A percentile compares a stretch with the other conserved stretches of the same genome.
These are phyloP conservation scores for Bovichtus variegatus DNA, from an alignment of 2,797 vertebrate species.

Conservation along the genomic window DNA sequence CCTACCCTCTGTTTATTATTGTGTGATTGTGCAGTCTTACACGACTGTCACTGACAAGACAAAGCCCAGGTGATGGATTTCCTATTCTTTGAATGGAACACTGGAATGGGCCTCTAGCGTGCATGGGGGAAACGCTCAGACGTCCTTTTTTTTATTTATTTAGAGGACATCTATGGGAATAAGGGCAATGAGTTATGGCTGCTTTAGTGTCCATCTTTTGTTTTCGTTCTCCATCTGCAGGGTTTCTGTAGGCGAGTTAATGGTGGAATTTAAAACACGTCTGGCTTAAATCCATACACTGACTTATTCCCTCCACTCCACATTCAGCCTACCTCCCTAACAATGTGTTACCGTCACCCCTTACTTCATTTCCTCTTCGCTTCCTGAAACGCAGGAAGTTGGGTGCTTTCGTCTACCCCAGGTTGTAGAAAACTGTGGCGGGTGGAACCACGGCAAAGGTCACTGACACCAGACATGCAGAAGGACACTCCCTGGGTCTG, in stretches of 20 bases:
- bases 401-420: slow-evolving; percentile 43
- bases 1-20: background rate
- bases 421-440: slow-evolving; percentile 41
- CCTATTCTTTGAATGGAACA: background rate
- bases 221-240: background rate
- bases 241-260: background rate
- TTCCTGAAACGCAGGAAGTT: slow-evolving; percentile 77
- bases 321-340: slow-evolving; percentile 54
- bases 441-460: slow-evolving; percentile 43
- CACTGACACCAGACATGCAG: slow-evolving; percentile 14
- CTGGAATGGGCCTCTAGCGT: background rate
- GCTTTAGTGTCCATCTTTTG: background rate
- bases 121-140: background rate
- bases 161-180: background rate
- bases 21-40: background rate
- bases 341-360: slow-evolving; percentile 63
- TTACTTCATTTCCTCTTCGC: slow-evolving; percentile 65
- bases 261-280: background rate
- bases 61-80: slow-evolving; percentile 12
- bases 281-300: slow-evolving; percentile 17
- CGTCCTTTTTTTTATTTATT: background rate
- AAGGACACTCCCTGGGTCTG: slow-evolving; percentile 34
- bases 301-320: slow-evolving; percentile 57
- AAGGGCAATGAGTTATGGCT: background rate
- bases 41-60: slow-evolving; percentile 14